These are phyloP conservation scores for Pogonognathellus flavescens DNA, from an alignment of 1,140 invertebrate species.

Conservation along the genomic window DNA sequence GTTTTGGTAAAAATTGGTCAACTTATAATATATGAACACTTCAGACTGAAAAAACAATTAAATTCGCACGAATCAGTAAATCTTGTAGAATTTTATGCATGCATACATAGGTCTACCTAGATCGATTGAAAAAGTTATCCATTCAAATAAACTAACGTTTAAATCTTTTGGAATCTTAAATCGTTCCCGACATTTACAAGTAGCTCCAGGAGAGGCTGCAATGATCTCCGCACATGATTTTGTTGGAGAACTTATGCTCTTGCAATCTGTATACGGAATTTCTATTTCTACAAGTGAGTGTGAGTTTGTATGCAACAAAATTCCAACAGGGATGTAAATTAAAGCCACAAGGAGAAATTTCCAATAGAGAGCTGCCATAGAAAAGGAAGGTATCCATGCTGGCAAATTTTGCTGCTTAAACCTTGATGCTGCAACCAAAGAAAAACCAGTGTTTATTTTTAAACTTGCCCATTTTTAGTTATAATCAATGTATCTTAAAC, in stretches of 20 bases:
- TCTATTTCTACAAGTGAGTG: slow-evolving; percentile 70
- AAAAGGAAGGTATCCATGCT: slow-evolving; percentile 98
- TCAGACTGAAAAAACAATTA: slow-evolving; percentile 74
- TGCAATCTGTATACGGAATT: slow-evolving; percentile 57
- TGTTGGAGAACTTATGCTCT: not conserved
- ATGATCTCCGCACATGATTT: slow-evolving; percentile 76
- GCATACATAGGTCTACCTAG: not conserved
- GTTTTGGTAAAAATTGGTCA: slow-evolving; percentile 99
- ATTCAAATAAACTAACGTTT: slow-evolving; percentile 26
- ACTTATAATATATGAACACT: slow-evolving; percentile 97
- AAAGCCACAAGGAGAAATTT: slow-evolving; percentile 97
- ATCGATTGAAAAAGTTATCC: not conserved
- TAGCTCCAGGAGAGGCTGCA: slow-evolving; percentile 67
- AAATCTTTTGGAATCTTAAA: slow-evolving; percentile 76
- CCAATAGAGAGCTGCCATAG: slow-evolving; percentile 94
- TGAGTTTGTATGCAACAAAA: slow-evolving; percentile 91
- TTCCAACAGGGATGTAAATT: slow-evolving; percentile 95
- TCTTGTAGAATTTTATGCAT: not conserved
- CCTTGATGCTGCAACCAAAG: slow-evolving; percentile 82
- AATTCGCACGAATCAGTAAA: not conserved
- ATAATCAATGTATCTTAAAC: no score
- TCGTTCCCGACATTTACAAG: slow-evolving; percentile 79
- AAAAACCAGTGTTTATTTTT: not conserved
- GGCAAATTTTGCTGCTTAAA: slow-evolving; percentile 98
- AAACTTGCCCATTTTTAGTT: no score